Percentiles rank a stretch among this genome's conserved stretches.
These are phyloP conservation scores for Bombus polaris DNA, from an alignment of 1,140 invertebrate genomes.

Conservation along the genomic window DNA sequence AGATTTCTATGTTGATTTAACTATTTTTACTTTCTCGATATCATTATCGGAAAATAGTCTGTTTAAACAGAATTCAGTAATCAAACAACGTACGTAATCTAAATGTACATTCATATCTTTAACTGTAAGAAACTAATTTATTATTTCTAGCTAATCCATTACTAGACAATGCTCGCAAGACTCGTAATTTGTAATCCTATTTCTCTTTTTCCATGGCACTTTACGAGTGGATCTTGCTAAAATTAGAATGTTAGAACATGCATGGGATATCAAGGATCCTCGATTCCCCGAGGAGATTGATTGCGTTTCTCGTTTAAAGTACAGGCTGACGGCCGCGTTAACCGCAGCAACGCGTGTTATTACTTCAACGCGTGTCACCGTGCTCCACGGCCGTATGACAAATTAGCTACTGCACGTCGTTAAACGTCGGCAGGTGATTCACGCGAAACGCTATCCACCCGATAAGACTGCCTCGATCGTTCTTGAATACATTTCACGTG, in stretches of 20 bases:
- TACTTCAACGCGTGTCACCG: constrained; percentile 65
- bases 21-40: too few species aligned
- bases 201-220: background rate
- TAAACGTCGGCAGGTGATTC: constrained; percentile 68
- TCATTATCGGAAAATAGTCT: background rate
- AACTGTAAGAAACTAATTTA: too few species aligned
- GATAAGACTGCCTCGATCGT: constrained; percentile 59
- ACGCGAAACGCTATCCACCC: constrained; percentile 65
- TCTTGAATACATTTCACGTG: constrained; percentile 44
- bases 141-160: background rate
- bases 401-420: constrained; percentile 65
- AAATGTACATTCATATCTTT: too few species aligned
- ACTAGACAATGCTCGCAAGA: background rate
- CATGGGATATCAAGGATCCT: constrained; percentile 1
- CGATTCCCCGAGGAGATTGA: constrained; percentile 46
- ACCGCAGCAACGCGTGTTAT: constrained; percentile 58
- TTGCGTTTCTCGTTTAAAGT: constrained; percentile 52
- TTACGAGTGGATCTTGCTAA: background rate
- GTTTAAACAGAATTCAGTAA: background rate
- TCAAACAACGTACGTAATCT: background rate
- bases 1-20: too few species aligned
- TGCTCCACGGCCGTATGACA: constrained; percentile 62
- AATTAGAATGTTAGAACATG: constrained; percentile 34
- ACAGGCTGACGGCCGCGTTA: constrained; percentile 44
- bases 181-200: background rate